These are phyloP conservation scores for Stegodyphus mimosarum DNA, from an alignment of 1,140 invertebrate species.

Conservation along the genomic window DNA sequence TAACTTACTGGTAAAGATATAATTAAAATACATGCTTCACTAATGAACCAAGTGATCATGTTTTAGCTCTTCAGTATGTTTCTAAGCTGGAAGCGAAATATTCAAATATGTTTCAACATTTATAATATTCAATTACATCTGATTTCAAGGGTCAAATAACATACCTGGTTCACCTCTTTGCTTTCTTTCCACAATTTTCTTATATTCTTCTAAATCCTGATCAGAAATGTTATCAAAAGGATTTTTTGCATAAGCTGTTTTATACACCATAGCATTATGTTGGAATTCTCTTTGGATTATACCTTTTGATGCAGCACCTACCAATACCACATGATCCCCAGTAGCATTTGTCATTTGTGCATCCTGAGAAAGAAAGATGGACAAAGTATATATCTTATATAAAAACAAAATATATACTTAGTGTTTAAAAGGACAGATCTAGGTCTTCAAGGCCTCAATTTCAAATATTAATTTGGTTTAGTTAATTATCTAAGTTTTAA, in stretches of 20 bases:
- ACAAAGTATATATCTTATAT: no score
- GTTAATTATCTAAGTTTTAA: no score
- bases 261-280: conserved; percentile 97
- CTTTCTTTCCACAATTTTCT: conserved; percentile 84
- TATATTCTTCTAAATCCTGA: conserved; percentile 88
- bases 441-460: no score
- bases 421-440: no score
- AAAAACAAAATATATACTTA: no score
- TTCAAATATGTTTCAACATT: no score
- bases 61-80: no score
- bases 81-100: no score
- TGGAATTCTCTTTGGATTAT: conserved; percentile 99
- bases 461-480: no score
- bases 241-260: conserved; percentile 97
- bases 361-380: conserved; percentile 37
- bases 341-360: conserved; percentile 66
- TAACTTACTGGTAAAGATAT: no score
- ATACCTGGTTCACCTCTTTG: conserved; percentile 76
- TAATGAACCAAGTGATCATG: no score
- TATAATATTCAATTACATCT: background rate
- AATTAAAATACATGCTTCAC: no score
- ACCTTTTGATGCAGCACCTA: conserved; percentile 94
- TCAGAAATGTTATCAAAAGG: conserved; percentile 96
- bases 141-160: background rate
- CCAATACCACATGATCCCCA: conserved; percentile 86